phyloP scores from a whole-genome alignment of 2,888 invertebrate species.

The Iselma pallidipennis region DNA sequence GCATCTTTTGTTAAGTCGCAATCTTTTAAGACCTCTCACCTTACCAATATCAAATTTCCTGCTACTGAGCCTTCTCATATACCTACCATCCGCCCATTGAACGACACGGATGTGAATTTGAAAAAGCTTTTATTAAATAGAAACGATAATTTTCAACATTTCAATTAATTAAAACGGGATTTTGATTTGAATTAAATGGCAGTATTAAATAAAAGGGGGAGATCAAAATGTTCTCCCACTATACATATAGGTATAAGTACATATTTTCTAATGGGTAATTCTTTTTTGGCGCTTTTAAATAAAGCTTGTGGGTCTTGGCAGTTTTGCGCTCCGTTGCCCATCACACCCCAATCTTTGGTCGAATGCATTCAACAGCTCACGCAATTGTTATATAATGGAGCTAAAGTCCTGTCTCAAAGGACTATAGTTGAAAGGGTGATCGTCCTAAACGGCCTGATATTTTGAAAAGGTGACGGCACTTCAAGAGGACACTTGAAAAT shows the following conservation, averaged over 20 bases:
- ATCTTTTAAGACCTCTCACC: conserved; percentile 35
- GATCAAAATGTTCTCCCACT: background rate
- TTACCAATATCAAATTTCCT: conserved; percentile 36
- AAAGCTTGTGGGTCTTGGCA: conserved; percentile 40
- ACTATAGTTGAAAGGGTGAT: conserved; percentile 50
- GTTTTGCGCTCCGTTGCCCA: conserved; percentile 44
- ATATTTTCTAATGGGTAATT: background rate
- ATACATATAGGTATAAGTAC: too few species aligned
- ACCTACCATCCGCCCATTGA: conserved; percentile 29
- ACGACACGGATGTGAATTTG: conserved; percentile 21
- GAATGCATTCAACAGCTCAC: conserved; percentile 49
- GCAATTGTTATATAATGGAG: conserved; percentile 54
- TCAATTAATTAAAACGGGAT: background rate
- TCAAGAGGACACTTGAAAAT: conserved; percentile 45
- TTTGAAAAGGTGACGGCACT: conserved; percentile 50
- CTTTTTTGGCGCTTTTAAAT: conserved; percentile 18
- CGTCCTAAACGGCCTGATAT: conserved; percentile 46
- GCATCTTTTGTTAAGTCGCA: conserved; percentile 31
- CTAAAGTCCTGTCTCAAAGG: conserved; percentile 40
- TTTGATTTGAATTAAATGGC: background rate
- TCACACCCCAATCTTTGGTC: conserved; percentile 39
- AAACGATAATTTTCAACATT: conserved; percentile 7
- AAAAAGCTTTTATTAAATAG: conserved; percentile 18
- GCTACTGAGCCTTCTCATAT: conserved; percentile 33
- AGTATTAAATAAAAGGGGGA: background rate